Base-by-base conservation (phyloP, 2,113 vertebrate genomes). In the Alethe diademata region DNA sequence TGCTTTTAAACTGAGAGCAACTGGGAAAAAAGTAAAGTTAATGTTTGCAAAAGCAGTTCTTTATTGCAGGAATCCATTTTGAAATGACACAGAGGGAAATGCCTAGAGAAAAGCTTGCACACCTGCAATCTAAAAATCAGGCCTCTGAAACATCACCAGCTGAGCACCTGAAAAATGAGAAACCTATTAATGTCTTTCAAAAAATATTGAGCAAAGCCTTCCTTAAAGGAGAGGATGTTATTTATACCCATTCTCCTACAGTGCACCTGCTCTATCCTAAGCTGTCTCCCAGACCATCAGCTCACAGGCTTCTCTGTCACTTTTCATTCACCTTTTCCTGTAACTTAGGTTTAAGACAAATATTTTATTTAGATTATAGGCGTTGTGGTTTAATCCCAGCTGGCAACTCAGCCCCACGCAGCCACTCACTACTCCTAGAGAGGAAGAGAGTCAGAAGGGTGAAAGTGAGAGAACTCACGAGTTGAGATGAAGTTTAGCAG, bases 91-190 rank as follows among this genome's bases (percentile, higher is more conserved):
- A 36, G 50, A 92, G n/a, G 48, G 28, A 94, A 94, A 66, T 67
- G 69, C 35, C 89, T 87, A 42, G 73, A 95, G 76, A 93, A 94
- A 87, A 64, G 48, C 70, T 74, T 84, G 75, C 45, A 71, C 94
- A 86, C 57, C 69, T 93, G 71, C 8, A 6, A 92, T 86, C 82
- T 92, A 56, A 93, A 96, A 86, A 60, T n/a, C 67, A 80, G 75
- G 23, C 71, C 28, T 90, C 60, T 86, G 71, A 95, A 93, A 80
- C 88, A 78, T 71, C 60, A 86, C 82, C 79, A 94, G 75, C 57
- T 90, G 79, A 93, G 75, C 43, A 92, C 51, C 92, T 88, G 83
- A 74, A 94, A 95, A 45, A 80, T 88, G 90, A 94, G 88, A 92
- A 90, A 67, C 48, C 43, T 74, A 80, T 80, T 92, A 84, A 78